Evolutionary conservation across 2,888 invertebrate genomes (phyloP), one percentile per base, ranked within the genome.

Genomic region (Frankliniella intonsa): DNA sequence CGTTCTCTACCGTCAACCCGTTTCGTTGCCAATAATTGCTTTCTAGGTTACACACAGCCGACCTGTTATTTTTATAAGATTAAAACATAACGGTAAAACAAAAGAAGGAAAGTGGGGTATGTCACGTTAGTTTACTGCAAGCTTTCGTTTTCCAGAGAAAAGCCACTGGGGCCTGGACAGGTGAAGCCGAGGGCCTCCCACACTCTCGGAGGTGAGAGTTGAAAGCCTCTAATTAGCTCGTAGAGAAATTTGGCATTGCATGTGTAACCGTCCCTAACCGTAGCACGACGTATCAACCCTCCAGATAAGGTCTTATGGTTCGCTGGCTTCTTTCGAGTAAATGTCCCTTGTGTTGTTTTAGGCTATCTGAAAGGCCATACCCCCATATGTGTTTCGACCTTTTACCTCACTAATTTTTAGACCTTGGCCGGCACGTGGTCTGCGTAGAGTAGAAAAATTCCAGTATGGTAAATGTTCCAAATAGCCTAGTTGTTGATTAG

Each of bases 101-200:
- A 2, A 2, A 38, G 38, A 38, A 38, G 38, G 5, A 38, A 38
- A 38, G 38, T 38, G 38, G 38, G 38, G 38, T 3, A 38, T 38
- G 38, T 38, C 38, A 38, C 38, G 38, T 38, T 38, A n/a, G 62
- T 62, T 62, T 62, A 62, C 62, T 12, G 69, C 69, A 76, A 76
- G 25, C n/a, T 76, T 76, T 76, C 69, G 25, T 76, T 76, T 76
- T 76, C 5, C 69, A 76, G 69, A 76, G 69, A 76, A 22, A 76
- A 76, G 69, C 69, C 69, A 76, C 25, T 76, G 69, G 69, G 69
- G 69, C 69, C 69, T 76, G 69, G 69, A 76, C 69, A 76, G 69
- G 69, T 76, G 69, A 76, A 76, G 69, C 69, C 69, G 69, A 22
- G 69, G 69, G 69, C 69, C 69, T 76, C 69, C 69, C 69, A 76